Evolutionary conservation across 2,888 invertebrate species (phyloP), one percentile per base, ranked within the genome.

Genomic region (Alloplasta piceator): DNA sequence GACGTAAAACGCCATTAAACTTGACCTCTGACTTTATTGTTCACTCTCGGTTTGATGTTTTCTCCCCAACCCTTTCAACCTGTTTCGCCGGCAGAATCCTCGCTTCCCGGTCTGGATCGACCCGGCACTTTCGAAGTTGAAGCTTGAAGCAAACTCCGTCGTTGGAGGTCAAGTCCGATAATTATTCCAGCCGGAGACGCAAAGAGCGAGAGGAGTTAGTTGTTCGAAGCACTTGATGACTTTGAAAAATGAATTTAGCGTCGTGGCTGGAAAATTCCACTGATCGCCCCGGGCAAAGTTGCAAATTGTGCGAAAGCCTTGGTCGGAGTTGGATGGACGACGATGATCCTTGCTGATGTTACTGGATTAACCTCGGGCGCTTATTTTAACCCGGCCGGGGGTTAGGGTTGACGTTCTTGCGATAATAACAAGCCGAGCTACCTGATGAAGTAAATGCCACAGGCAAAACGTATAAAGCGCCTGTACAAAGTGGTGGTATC

Each of bases 351-450:
- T 6, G 39, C 67, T 38, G 72, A 14, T 73, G 52, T 73, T 63
- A 73, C 66, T 71, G 52, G 72, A 72, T 78, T 64, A 66, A 75
- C 58, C 50, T 66, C 63, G 12, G 6, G 43, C 26, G 46, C 52
- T 78, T 64, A 64, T 61, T 61, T 67, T 41, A 72, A 72, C 66
- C 46, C 10, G 68, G 41, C 46, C 38, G 10, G 14, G 52, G 12
- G 46, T 26, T 26, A 26, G 26, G 26, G 26, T 26, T 26, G 12
- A 60, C 50, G 55, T 46, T 63, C 14, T 63, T 46, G 55, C 46
- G 41, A 63, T 71, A 71, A 61, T 43, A 46, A 26, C 26, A 26
- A 26, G 38, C 16, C 48, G 36, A 12, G 52, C 0, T 14, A 61
- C 6, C 50, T 6, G 26, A 38, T 7, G 52, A 72, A 1, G 9